phyloP scores from a whole-genome alignment of 2,113 vertebrate species.

The Peucedramus taeniatus region DNA sequence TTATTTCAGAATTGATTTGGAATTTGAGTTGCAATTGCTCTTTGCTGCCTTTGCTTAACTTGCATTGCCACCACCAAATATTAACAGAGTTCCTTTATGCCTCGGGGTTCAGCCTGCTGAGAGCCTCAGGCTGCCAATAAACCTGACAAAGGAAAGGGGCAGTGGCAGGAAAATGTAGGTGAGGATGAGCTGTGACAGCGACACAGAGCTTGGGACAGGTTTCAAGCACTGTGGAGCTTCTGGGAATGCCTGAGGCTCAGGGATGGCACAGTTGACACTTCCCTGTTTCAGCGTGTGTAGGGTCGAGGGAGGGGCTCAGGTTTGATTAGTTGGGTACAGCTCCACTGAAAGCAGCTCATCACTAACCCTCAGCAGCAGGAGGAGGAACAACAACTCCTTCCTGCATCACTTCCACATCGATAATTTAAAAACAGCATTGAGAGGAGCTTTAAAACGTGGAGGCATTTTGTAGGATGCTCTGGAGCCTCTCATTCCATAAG shows the following conservation, averaged over 20 bases:
- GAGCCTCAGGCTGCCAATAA: neutral
- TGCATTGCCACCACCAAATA: neutral
- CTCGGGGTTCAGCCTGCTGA: neutral
- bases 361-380: neutral
- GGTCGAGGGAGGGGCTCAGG: neutral
- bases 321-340: neutral
- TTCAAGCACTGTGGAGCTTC: neutral
- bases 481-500: neutral
- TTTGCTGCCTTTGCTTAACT: neutral
- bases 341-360: neutral
- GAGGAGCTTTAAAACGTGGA: neutral
- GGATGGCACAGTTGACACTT: neutral
- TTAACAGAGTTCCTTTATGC: neutral
- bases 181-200: neutral
- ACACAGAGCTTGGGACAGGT: neutral
- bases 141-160: neutral
- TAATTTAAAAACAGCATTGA: neutral
- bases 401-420: neutral
- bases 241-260: neutral
- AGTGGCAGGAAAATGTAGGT: neutral
- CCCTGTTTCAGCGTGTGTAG: fast-evolving
- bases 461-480: neutral
- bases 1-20: neutral
- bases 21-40: neutral
- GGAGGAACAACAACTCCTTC: neutral